These are phyloP conservation scores for Andricus grossulariae DNA, from an alignment of 1,140 invertebrate genomes.

Conservation along the genomic window DNA sequence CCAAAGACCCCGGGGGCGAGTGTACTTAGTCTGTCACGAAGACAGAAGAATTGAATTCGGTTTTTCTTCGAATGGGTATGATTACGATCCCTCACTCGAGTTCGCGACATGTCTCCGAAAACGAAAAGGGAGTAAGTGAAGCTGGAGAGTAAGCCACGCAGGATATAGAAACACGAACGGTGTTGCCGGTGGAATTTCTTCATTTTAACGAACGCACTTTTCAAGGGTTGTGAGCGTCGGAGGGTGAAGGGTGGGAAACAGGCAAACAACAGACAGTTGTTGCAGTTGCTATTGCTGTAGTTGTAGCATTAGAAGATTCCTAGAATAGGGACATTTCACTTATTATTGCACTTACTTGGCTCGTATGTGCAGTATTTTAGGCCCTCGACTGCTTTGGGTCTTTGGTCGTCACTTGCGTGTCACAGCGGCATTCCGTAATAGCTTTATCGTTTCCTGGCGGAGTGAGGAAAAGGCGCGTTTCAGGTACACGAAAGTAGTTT, in stretches of 20 bases:
- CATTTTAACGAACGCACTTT: constrained; percentile 24
- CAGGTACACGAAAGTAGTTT: not conserved
- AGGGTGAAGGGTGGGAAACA: too few relatives aligned
- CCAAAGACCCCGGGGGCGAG: too few relatives aligned
- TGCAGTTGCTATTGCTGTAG: not conserved
- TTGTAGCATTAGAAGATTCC: not conserved
- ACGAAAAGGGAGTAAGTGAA: not conserved
- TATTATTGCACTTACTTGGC: constrained; percentile 33
- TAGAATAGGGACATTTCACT: not conserved
- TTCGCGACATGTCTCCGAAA: constrained; percentile 2
- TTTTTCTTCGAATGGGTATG: not conserved
- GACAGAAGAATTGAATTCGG: not conserved
- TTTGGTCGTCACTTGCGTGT: constrained; percentile 15
- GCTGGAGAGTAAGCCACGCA: not conserved
- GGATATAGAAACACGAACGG: not conserved
- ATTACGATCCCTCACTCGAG: not conserved
- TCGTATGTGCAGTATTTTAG: constrained; percentile 34
- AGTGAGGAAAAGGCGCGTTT: constrained; percentile 7
- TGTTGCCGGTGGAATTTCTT: not conserved
- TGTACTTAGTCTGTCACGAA: not conserved
- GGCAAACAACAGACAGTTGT: not conserved
- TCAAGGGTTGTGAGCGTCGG: constrained; percentile 2
- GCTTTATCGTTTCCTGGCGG: constrained; percentile 3
- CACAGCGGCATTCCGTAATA: constrained; percentile 20
- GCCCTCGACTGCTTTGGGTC: constrained; percentile 6